phyloP scores from a whole-genome alignment of 2,888 invertebrate genomes.

The Galeruca laticollis region DNA sequence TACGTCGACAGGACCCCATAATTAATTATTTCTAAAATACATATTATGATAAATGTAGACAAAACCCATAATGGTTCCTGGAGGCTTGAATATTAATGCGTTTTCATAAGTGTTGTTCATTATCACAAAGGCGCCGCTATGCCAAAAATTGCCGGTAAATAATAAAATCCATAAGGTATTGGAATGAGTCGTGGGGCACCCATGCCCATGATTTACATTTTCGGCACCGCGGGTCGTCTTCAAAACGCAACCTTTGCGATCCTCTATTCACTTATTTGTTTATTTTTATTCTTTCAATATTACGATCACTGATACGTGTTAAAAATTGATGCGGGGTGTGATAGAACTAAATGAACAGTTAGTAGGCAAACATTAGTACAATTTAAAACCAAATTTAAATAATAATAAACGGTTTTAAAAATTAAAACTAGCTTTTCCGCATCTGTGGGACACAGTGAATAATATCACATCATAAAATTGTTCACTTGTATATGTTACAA shows the following conservation, averaged over 20 bases:
- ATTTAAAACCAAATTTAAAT: too few relatives aligned
- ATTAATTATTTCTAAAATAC: conserved; percentile 54
- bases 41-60: conserved; percentile 57
- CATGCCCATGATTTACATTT: conserved; percentile 59
- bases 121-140: conserved; percentile 56
- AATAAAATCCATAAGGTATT: conserved; percentile 54
- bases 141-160: conserved; percentile 57
- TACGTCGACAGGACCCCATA: conserved; percentile 51
- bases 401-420: too few relatives aligned
- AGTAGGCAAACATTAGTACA: too few relatives aligned
- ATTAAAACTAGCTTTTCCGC: too few relatives aligned
- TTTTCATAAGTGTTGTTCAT: conserved; percentile 55
- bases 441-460: too few relatives aligned
- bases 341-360: too few relatives aligned
- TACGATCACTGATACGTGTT: conserved; percentile 17
- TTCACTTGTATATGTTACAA: too few relatives aligned
- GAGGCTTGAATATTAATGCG: conserved; percentile 58
- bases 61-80: conserved; percentile 55
- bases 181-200: conserved; percentile 55
- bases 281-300: conserved; percentile 38
- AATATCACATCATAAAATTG: too few relatives aligned
- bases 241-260: conserved; percentile 59
- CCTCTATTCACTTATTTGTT: conserved; percentile 45
- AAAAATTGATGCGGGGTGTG: conserved; percentile 8
- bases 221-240: conserved; percentile 58